Percentiles rank a stretch among this genome's conserved stretches.
These are phyloP conservation scores for Dipodomys merriami DNA, from an alignment of 2,113 vertebrate species.

Conservation along the genomic window DNA sequence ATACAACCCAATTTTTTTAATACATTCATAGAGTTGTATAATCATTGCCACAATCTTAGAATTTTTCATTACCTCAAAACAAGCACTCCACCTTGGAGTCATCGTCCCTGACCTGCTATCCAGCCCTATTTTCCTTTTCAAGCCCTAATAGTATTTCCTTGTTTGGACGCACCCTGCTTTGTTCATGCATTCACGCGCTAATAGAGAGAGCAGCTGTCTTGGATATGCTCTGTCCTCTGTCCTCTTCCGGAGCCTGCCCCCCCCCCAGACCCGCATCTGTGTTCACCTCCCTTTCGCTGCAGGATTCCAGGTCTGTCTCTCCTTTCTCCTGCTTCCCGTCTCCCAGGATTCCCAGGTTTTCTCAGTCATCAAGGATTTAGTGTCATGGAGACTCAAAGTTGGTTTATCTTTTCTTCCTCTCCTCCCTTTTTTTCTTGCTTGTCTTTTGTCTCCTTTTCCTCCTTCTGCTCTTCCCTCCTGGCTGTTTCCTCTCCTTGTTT, in stretches of 20 bases:
- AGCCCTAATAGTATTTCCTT: rapidly evolving
- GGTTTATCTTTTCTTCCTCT: rapidly evolving
- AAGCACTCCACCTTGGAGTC: background rate
- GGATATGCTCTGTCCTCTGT: background rate
- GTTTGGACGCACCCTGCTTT: background rate
- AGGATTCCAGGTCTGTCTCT: rapidly evolving
- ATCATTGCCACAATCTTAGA: background rate
- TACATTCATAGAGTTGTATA: background rate
- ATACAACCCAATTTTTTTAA: background rate
- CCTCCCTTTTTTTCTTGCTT: no score
- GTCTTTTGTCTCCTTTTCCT: background rate
- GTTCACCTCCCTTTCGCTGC: background rate
- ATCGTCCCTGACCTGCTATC: background rate
- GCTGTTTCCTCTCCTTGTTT: background rate
- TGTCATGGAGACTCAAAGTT: rapidly evolving
- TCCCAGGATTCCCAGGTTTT: background rate
- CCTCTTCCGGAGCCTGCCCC: background rate
- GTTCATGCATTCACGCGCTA: no score
- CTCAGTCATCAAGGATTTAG: background rate
- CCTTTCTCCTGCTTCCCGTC: background rate
- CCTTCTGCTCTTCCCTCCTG: no score
- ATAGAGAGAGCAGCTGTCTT: background rate
- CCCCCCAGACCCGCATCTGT: background rate
- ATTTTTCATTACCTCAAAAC: background rate
- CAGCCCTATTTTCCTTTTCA: background rate